Evolutionary conservation across 2,888 invertebrate genomes (phyloP).

Genomic region (Sylvicola cinctus): DNA sequence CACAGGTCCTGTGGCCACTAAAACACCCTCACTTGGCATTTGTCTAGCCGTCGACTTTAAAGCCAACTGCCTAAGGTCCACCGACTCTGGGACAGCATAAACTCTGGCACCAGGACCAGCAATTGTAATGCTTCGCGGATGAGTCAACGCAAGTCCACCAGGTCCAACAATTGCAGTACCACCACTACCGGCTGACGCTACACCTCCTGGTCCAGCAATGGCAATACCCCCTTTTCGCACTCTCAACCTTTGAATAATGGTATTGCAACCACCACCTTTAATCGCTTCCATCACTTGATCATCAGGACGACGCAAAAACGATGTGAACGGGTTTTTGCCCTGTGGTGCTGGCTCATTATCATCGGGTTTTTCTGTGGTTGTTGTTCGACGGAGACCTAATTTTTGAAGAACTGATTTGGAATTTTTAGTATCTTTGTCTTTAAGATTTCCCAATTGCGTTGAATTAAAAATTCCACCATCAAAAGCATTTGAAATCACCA

Average conservation of each 20-base stretch:
- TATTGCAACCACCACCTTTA: constrained; percentile 27
- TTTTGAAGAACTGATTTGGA: neutral
- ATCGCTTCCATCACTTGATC: constrained; percentile 14
- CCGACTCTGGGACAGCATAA: constrained; percentile 38
- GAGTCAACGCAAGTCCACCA: constrained; percentile 53
- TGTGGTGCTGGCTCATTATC: neutral
- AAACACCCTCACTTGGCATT: constrained; percentile 39
- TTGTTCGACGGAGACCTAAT: neutral
- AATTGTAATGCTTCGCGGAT: constrained; percentile 52
- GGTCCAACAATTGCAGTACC: constrained; percentile 66
- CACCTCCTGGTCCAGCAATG: constrained; percentile 63
- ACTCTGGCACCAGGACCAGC: constrained; percentile 55
- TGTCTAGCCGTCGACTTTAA: constrained; percentile 15
- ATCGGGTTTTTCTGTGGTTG: neutral
- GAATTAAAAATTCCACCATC: too few relatives aligned
- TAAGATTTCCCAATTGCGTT: too few relatives aligned
- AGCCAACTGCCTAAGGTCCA: constrained; percentile 31
- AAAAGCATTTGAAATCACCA: too few relatives aligned
- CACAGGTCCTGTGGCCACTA: constrained; percentile 54
- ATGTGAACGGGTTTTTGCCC: constrained; percentile 5
- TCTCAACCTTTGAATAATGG: constrained; percentile 45
- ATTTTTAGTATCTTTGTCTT: too few relatives aligned
- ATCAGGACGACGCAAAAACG: constrained; percentile 1
- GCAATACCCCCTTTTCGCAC: constrained; percentile 58
- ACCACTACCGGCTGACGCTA: constrained; percentile 58